phyloP scores from a whole-genome alignment of 2,888 invertebrate species.

The Anorthoa munda region DNA sequence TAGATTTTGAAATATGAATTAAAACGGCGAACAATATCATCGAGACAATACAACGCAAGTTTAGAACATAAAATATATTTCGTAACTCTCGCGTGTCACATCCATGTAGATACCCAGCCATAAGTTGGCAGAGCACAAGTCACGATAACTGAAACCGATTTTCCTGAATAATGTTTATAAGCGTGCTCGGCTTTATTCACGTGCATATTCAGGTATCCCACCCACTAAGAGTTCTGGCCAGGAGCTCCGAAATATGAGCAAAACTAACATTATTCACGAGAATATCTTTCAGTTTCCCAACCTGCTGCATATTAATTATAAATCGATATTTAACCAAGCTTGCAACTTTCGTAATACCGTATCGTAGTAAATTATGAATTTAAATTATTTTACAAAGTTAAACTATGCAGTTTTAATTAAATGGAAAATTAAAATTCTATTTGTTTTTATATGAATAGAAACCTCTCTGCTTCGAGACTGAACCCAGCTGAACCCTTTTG shows the following conservation, averaged over 20 bases:
- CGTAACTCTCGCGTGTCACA: background rate
- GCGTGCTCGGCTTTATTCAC: slow-evolving; percentile 24
- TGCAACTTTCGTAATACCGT: slow-evolving; percentile 17
- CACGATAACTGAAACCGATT: slow-evolving; percentile 38
- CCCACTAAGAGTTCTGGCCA: slow-evolving; percentile 1
- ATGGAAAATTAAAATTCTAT: background rate
- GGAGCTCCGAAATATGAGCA: slow-evolving; percentile 21
- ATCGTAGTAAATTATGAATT: slow-evolving; percentile 6
- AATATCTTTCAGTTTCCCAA: slow-evolving; percentile 12
- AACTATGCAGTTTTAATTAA: slow-evolving; percentile 2
- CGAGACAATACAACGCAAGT: background rate
- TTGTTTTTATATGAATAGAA: background rate
- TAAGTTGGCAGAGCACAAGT: background rate
- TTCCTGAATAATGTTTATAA: slow-evolving; percentile 30
- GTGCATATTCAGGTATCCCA: slow-evolving; percentile 33
- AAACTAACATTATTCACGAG: slow-evolving; percentile 21
- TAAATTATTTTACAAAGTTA: background rate
- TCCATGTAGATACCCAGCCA: background rate
- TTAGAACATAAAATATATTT: background rate
- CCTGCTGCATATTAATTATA: slow-evolving; percentile 32
- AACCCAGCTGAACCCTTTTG: slow-evolving; percentile 2
- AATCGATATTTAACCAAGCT: slow-evolving; percentile 23
- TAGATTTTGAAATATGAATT: background rate
- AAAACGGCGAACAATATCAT: background rate
- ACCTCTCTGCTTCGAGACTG: slow-evolving; percentile 9